These are phyloP conservation scores for Enteromius thamalakanensis DNA, from an alignment of 2,797 vertebrate species.

Conservation along the genomic window DNA sequence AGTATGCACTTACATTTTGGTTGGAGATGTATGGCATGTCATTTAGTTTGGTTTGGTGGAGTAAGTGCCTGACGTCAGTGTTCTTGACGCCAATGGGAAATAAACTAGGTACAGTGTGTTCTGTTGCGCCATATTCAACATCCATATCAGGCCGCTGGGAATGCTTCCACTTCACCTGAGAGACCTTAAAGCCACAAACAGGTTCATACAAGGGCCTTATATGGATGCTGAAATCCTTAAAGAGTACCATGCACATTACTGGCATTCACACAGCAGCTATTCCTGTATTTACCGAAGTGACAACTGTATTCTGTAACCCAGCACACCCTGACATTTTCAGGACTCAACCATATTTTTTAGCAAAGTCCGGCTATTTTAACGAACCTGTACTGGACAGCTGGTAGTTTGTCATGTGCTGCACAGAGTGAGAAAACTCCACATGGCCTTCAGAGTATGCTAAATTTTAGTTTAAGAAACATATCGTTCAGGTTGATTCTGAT, in stretches of 20 bases:
- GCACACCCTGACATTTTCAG: not conserved
- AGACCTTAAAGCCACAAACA: not conserved
- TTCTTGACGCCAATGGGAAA: slow-evolving; percentile 16
- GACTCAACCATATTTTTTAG: not conserved
- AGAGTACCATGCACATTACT: not conserved
- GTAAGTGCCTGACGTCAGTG: slow-evolving; percentile 24
- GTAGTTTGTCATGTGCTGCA: too few relatives aligned
- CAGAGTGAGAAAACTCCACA: not conserved
- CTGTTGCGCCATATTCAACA: slow-evolving; percentile 31
- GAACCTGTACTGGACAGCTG: not conserved
- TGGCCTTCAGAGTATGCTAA: not conserved
- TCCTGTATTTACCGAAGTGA: not conserved
- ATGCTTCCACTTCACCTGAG: slow-evolving; percentile 25
- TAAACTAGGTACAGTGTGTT: slow-evolving; percentile 40
- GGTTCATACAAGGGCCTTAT: not conserved
- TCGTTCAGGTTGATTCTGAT: not conserved
- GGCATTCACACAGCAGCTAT: not conserved
- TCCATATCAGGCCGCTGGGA: slow-evolving; percentile 34
- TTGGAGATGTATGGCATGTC: not conserved
- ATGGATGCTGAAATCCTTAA: not conserved
- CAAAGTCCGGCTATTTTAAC: not conserved
- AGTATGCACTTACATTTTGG: not conserved
- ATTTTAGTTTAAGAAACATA: not conserved
- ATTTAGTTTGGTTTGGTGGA: not conserved
- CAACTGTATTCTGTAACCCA: not conserved